Conservation (phyloP, 1,140 invertebrate genomes). For the Dysdera silvatica region DNA sequence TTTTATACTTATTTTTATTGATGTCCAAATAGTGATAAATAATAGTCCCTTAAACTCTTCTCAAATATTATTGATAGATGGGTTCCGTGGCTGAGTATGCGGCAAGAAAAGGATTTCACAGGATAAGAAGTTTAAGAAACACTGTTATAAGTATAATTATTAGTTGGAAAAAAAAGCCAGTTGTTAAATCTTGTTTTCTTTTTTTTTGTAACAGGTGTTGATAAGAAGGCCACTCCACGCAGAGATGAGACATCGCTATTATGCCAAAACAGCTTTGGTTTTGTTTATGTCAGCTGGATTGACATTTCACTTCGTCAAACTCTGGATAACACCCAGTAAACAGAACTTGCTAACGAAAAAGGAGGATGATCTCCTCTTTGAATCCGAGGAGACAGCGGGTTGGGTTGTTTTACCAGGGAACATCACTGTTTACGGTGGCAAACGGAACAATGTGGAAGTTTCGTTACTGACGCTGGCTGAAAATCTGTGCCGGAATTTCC, state of each 20-base stretch:
- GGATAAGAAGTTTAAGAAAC: too few relatives aligned
- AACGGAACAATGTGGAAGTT: conserved; percentile 15
- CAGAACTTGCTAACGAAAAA: background rate
- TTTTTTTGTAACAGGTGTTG: too few relatives aligned
- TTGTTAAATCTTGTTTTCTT: too few relatives aligned
- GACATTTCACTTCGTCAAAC: conserved; percentile 15
- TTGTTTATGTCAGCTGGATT: conserved; percentile 8
- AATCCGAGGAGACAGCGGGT: conserved; percentile 4
- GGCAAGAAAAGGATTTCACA: too few relatives aligned
- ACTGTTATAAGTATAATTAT: too few relatives aligned
- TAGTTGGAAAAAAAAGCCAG: too few relatives aligned
- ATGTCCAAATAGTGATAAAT: too few relatives aligned
- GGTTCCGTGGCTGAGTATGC: too few relatives aligned
- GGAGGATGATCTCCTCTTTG: background rate
- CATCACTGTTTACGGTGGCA: conserved; percentile 30
- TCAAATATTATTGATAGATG: too few relatives aligned
- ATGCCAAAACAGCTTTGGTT: conserved; percentile 5
- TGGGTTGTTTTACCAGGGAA: conserved; percentile 42
- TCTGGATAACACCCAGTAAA: background rate
- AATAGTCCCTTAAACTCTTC: too few relatives aligned
- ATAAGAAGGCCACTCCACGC: too few relatives aligned
- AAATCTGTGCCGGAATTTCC: conserved; percentile 23
- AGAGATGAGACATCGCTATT: conserved; percentile 37
- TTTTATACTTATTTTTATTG: too few relatives aligned
- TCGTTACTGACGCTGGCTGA: conserved; percentile 27